phyloP scores from a whole-genome alignment of 2,797 vertebrate genomes.

The Podarcis siculus region DNA sequence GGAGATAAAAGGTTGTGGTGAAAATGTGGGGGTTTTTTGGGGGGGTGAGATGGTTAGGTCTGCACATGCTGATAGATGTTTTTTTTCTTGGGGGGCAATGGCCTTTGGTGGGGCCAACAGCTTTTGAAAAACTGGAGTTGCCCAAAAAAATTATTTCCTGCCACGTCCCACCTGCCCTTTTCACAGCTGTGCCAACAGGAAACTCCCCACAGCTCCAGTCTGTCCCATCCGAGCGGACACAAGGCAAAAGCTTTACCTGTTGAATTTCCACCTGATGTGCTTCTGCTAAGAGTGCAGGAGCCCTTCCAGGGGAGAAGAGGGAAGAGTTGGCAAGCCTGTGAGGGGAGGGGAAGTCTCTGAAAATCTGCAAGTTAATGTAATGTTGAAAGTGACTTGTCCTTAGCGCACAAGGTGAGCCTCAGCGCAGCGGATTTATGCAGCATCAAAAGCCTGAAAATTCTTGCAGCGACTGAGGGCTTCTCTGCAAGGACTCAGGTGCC shows the following conservation, averaged over 20 bases:
- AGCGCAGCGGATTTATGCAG: background rate
- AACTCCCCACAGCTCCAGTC: background rate
- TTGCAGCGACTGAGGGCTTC: background rate
- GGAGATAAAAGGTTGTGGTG: too few species aligned
- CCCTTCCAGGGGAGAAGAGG: too few species aligned
- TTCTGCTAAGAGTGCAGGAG: background rate
- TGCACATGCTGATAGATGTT: too few species aligned
- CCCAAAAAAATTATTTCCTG: too few species aligned
- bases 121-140: too few species aligned
- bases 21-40: too few species aligned
- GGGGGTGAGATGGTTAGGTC: too few species aligned
- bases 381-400: too few species aligned
- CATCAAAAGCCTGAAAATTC: background rate
- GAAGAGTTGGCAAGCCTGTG: background rate
- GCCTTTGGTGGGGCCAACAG: too few species aligned
- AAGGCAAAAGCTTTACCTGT: background rate
- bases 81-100: too few species aligned
- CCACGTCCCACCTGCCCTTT: background rate
- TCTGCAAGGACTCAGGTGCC: background rate
- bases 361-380: background rate
- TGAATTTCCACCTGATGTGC: background rate
- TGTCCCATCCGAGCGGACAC: too few species aligned
- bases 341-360: background rate
- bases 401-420: background rate
- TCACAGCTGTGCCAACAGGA: background rate